These are phyloP conservation scores for Acanthis flammea DNA, from an alignment of 2,797 vertebrate species.

Conservation along the genomic window DNA sequence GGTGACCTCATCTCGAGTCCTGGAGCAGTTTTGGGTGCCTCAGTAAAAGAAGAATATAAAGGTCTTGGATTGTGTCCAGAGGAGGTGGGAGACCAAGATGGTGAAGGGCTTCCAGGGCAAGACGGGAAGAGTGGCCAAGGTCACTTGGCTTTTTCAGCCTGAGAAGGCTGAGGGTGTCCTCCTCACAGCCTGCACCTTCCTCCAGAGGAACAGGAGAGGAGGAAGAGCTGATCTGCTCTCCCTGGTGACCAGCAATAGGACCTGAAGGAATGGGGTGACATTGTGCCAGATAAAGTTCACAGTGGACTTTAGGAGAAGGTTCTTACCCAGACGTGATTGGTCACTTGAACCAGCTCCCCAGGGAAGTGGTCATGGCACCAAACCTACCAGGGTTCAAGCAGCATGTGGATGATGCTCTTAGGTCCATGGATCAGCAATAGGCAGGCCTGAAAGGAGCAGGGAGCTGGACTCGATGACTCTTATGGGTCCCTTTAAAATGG, in stretches of 20 bases:
- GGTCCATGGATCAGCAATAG: background rate
- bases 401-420: too few species aligned
- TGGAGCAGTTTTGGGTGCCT: background rate
- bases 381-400: background rate
- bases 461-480: accelerated
- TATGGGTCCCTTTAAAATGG: accelerated
- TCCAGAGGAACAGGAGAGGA: background rate
- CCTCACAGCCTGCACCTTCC: background rate
- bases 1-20: accelerated
- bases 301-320: background rate
- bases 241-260: accelerated
- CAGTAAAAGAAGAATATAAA: background rate
- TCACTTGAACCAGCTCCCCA: background rate
- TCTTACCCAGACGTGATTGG: background rate
- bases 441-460: background rate
- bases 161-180: background rate
- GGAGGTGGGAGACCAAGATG: background rate
- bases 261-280: background rate
- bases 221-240: background rate
- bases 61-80: background rate
- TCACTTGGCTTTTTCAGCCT: background rate
- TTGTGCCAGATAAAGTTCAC: background rate
- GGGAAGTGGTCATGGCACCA: background rate
- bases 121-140: accelerated
- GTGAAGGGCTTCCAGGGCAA: background rate